Percentiles rank a stretch among this genome's conserved stretches.
These are phyloP conservation scores for Chelon labrosus DNA, from an alignment of 2,797 vertebrate genomes.

Conservation along the genomic window DNA sequence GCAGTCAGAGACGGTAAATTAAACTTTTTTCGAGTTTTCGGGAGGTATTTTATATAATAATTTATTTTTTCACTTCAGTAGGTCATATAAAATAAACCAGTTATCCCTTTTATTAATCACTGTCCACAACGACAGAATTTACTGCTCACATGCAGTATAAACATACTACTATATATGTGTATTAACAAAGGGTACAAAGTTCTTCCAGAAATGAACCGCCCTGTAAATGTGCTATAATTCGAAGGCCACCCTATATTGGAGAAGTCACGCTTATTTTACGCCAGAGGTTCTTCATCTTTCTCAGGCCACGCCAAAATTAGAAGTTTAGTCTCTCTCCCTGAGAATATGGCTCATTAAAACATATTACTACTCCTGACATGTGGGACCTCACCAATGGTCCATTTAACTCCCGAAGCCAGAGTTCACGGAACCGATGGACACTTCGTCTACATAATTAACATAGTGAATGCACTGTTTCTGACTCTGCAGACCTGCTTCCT, in stretches of 20 bases:
- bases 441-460: slow-evolving; percentile 60
- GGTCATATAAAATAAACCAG: background rate
- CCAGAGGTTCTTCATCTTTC: slow-evolving; percentile 43
- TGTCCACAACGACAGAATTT: slow-evolving; percentile 3
- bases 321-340: slow-evolving; percentile 53
- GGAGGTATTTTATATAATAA: background rate
- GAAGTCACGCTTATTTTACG: slow-evolving; percentile 39
- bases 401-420: slow-evolving; percentile 51
- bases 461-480: slow-evolving; percentile 38
- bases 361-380: slow-evolving; percentile 62
- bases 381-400: slow-evolving; percentile 54
- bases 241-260: background rate
- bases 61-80: background rate
- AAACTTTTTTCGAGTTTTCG: background rate
- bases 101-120: background rate
- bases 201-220: slow-evolving; percentile 11
- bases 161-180: background rate
- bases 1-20: slow-evolving; percentile 16
- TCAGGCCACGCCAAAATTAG: slow-evolving; percentile 48
- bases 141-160: background rate
- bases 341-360: slow-evolving; percentile 68
- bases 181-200: background rate
- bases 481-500: slow-evolving; percentile 9
- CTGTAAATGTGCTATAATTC: slow-evolving; percentile 16
- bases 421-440: slow-evolving; percentile 51